Percentiles rank a stretch among this genome's conserved stretches.
Conservation (phyloP, 2,113 vertebrate genomes). For the Miniopterus natalensis region DNA sequence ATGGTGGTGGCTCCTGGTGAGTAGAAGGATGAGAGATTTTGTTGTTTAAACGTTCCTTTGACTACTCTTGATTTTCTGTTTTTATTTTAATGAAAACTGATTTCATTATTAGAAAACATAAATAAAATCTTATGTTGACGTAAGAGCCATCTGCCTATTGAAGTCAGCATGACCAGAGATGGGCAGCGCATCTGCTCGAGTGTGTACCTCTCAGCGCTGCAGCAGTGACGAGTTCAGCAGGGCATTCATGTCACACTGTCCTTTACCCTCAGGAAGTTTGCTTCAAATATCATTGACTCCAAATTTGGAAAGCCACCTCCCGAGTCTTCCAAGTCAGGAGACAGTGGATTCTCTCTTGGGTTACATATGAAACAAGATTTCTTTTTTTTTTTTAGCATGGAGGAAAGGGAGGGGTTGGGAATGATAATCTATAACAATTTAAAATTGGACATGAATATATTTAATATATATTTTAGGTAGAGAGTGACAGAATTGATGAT, state of each 20-base stretch:
- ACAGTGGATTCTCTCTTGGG: not conserved
- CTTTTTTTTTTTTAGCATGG: not conserved
- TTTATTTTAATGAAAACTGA: not conserved
- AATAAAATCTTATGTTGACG: not conserved
- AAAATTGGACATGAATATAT: not conserved
- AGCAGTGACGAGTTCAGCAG: not conserved
- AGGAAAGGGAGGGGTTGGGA: not conserved
- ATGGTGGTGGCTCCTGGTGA: not conserved
- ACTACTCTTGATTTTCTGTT: not conserved
- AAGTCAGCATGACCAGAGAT: not conserved
- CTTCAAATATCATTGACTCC: not conserved
- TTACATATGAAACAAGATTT: not conserved
- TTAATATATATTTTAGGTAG: slow-evolving; percentile 12
- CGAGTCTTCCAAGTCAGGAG: not conserved
- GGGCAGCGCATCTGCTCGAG: not conserved
- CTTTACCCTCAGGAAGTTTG: not conserved
- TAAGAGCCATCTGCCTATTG: not conserved
- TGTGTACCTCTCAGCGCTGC: not conserved
- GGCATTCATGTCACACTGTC: not conserved
- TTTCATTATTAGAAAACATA: not conserved
- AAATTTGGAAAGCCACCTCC: not conserved
- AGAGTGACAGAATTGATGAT: not conserved
- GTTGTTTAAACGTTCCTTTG: not conserved
- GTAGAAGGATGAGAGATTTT: not conserved
- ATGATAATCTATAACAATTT: slow-evolving; percentile 30